A percentile compares a stretch with the other conserved stretches of the same genome.
These are phyloP conservation scores for Phylloscopus collybita DNA, from an alignment of 2,797 vertebrate genomes.

Conservation along the genomic window DNA sequence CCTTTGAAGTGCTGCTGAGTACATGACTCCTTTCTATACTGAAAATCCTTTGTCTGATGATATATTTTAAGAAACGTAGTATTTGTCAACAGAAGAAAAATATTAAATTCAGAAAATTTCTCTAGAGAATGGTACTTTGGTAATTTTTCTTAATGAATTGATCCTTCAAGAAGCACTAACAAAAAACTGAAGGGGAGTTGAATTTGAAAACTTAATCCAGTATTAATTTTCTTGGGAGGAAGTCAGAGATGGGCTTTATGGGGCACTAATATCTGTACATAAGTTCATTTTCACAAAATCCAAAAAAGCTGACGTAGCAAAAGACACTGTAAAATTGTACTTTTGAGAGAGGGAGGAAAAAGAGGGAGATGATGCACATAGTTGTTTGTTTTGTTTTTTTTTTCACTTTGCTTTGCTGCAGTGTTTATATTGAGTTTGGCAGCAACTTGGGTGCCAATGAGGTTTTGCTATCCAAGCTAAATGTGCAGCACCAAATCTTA, in stretches of 20 bases:
- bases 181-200: slow-evolving; percentile 14
- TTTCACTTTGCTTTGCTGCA: neutral
- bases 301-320: slow-evolving; percentile 28
- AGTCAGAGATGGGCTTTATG: neutral
- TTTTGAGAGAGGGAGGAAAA: neutral
- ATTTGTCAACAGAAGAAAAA: slow-evolving; percentile 10
- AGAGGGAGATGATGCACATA: fast-evolving
- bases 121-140: neutral
- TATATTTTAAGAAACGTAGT: neutral
- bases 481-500: slow-evolving; percentile 56
- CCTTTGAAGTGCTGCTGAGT: neutral
- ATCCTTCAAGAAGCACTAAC: neutral
- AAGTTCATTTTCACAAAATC: slow-evolving; percentile 19
- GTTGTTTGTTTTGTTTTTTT: neutral
- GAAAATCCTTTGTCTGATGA: neutral
- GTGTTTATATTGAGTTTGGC: slow-evolving; percentile 54
- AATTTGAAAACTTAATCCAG: slow-evolving; percentile 16
- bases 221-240: slow-evolving; percentile 6
- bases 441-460: neutral
- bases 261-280: neutral
- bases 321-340: neutral
- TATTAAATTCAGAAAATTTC: neutral
- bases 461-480: slow-evolving; percentile 63
- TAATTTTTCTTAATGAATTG: neutral
- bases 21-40: neutral